Percentiles rank a stretch among this genome's conserved stretches.
phyloP scores from a whole-genome alignment of 2,113 vertebrate genomes.

The Stomatorhinus ivindoensis region DNA sequence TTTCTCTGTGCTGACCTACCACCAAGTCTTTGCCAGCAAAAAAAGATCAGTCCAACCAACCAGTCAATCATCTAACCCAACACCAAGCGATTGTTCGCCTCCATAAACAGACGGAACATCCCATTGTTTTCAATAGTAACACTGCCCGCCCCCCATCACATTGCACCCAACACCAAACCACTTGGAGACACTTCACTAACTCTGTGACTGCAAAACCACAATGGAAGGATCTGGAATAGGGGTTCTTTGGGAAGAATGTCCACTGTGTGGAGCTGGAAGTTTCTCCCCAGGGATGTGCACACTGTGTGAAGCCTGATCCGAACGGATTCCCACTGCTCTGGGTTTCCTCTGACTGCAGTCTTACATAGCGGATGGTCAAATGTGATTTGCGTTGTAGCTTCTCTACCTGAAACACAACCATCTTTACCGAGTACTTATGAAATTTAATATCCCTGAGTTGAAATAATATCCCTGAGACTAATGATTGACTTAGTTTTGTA shows the following conservation, averaged over 20 bases:
- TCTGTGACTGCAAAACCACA: not conserved
- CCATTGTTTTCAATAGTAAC: not conserved
- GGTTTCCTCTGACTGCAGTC: not conserved
- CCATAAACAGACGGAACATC: not conserved
- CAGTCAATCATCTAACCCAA: not conserved
- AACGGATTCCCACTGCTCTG: not conserved
- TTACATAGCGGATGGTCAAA: not conserved
- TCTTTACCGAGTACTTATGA: not conserved
- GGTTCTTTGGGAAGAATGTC: not conserved
- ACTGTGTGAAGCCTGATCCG: not conserved
- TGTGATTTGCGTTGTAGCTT: not conserved
- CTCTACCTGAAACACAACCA: not conserved
- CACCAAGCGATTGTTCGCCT: not conserved
- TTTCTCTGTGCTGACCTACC: not conserved
- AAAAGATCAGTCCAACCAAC: not conserved
- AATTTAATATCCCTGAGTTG: not conserved
- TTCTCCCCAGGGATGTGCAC: not conserved
- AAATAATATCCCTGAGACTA: not conserved
- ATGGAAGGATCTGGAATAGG: not conserved
- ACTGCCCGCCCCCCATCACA: not conserved
- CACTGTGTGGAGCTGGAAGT: not conserved
- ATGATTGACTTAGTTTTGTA: not conserved
- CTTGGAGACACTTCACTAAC: not conserved
- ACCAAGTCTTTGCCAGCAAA: not conserved
- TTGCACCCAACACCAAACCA: not conserved